phyloP scores from a whole-genome alignment of 2,888 invertebrate species.

The Deilephila porcellus region DNA sequence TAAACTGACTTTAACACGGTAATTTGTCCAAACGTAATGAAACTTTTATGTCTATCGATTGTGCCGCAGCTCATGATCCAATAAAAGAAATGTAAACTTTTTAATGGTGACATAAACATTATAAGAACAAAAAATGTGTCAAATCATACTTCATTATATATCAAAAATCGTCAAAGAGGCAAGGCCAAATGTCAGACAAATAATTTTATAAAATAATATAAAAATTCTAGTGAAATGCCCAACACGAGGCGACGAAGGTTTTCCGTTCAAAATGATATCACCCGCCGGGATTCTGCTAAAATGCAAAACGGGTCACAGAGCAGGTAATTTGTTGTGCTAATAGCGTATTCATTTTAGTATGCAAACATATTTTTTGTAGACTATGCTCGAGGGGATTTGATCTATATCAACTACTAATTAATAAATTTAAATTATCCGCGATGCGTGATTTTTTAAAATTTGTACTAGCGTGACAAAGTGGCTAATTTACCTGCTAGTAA shows the following conservation, averaged over 20 bases:
- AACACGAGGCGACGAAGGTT: conserved; percentile 73
- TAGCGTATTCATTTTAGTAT: neutral
- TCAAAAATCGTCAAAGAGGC: conserved; percentile 39
- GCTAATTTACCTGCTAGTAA: too few relatives aligned
- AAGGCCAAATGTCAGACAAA: conserved; percentile 36
- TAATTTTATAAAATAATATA: conserved; percentile 36
- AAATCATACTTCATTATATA: conserved; percentile 28
- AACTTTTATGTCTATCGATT: neutral
- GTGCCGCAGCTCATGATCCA: neutral
- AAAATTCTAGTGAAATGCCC: conserved; percentile 68
- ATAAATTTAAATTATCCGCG: neutral
- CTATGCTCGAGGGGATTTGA: neutral
- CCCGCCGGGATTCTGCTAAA: conserved; percentile 51
- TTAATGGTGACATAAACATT: neutral
- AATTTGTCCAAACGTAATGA: neutral
- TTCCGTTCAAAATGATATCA: conserved; percentile 68
- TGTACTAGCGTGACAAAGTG: too few relatives aligned
- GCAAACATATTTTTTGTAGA: neutral
- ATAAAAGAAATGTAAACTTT: neutral
- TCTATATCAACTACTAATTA: neutral
- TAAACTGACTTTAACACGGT: neutral
- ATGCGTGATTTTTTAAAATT: too few relatives aligned
- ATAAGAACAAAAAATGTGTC: neutral
- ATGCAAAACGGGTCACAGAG: conserved; percentile 57
- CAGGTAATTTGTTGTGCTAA: conserved; percentile 52